These are phyloP conservation scores for Xenentodon cancila DNA, from an alignment of 2,797 vertebrate species.

Conservation along the genomic window DNA sequence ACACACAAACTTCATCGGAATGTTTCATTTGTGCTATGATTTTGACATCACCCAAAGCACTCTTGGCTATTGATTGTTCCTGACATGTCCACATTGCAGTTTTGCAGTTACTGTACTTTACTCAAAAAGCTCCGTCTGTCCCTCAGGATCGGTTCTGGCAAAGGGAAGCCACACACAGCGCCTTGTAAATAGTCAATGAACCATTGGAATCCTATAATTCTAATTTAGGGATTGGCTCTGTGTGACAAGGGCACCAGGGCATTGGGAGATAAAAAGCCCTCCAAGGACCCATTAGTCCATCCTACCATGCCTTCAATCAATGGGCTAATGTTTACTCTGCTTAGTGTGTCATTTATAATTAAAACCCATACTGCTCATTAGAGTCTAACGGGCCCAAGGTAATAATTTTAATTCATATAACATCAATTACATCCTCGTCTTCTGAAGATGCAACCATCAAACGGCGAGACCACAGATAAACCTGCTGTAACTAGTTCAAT, in stretches of 20 bases:
- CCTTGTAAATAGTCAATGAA: slow-evolving; percentile 78
- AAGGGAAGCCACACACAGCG: slow-evolving; percentile 64
- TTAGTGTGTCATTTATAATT: slow-evolving; percentile 82
- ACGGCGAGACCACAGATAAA: slow-evolving; percentile 56
- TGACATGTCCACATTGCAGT: slow-evolving; percentile 27
- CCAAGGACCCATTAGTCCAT: slow-evolving; percentile 79
- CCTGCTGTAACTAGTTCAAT: slow-evolving; percentile 51
- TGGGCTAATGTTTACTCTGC: slow-evolving; percentile 81
- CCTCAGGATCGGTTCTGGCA: slow-evolving; percentile 66
- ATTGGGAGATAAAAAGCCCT: slow-evolving; percentile 75
- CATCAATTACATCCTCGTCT: slow-evolving; percentile 72
- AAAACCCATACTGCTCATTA: slow-evolving; percentile 79
- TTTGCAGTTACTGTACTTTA: slow-evolving; percentile 48
- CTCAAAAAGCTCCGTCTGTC: slow-evolving; percentile 58
- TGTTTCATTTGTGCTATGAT: slow-evolving; percentile 13
- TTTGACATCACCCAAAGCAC: slow-evolving; percentile 20
- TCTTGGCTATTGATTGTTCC: slow-evolving; percentile 22
- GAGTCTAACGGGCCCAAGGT: slow-evolving; percentile 67
- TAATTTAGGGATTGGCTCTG: slow-evolving; percentile 78
- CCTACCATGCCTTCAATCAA: slow-evolving; percentile 80
- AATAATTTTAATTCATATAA: slow-evolving; percentile 80
- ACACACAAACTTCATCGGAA: slow-evolving; percentile 7
- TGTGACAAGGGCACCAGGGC: slow-evolving; percentile 78
- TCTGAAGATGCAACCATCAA: slow-evolving; percentile 57
- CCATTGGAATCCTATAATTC: slow-evolving; percentile 79